Conservation (phyloP, 1,140 invertebrate genomes). For the Globodera rostochiensis region DNA sequence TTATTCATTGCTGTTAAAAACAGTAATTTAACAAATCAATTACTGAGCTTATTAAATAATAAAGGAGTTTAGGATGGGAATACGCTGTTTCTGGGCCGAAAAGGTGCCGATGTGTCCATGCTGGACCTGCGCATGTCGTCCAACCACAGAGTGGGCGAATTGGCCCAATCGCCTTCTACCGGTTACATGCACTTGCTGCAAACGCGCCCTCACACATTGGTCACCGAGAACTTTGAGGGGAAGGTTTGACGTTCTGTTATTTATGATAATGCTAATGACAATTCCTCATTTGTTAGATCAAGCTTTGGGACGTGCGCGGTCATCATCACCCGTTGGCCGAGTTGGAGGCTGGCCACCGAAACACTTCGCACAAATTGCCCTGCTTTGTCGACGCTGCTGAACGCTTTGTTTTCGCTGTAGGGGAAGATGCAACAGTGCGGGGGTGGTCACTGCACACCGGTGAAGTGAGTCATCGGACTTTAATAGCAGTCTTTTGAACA, state of each 20-base stretch:
- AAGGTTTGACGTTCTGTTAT: constrained; percentile 16
- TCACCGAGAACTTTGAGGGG: constrained; percentile 42
- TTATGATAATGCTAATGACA: not conserved
- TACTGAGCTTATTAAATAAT: too few relatives aligned
- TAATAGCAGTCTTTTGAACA: not conserved
- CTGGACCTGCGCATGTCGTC: constrained; percentile 28
- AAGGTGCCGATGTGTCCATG: constrained; percentile 29
- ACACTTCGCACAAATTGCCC: constrained; percentile 39
- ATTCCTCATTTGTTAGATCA: constrained; percentile 13
- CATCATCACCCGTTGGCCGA: not conserved
- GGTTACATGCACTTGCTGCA: constrained; percentile 32
- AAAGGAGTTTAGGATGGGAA: constrained; percentile 26
- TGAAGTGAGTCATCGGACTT: constrained; percentile 6
- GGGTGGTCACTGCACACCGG: constrained; percentile 38
- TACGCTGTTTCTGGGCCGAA: constrained; percentile 31
- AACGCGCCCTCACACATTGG: constrained; percentile 20
- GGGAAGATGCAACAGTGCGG: constrained; percentile 34
- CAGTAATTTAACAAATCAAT: not conserved
- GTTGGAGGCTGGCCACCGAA: constrained; percentile 26
- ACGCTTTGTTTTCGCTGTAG: constrained; percentile 38
- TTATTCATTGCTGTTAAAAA: not conserved
- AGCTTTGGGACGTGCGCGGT: constrained; percentile 34
- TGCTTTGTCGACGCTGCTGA: constrained; percentile 39
- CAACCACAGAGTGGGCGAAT: constrained; percentile 33
- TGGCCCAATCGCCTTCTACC: constrained; percentile 28